Evolutionary conservation across 2,888 invertebrate genomes (phyloP).

Genomic region (Cyrtodaria siliqua): DNA sequence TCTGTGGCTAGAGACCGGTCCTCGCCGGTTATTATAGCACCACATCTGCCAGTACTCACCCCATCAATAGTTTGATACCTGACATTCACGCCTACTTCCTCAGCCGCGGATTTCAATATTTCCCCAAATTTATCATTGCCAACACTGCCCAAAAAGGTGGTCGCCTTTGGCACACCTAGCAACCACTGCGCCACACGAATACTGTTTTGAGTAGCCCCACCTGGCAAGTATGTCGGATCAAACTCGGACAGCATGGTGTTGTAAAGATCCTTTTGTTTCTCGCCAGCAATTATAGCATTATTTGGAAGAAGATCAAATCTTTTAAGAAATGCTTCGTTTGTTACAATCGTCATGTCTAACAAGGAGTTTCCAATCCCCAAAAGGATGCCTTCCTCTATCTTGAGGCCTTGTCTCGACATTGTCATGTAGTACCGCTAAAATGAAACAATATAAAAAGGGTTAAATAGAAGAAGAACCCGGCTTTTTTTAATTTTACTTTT

Average conservation of each 20-base stretch:
- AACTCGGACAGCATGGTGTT: conserved; percentile 87
- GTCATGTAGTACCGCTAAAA: conserved; percentile 62
- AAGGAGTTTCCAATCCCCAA: conserved; percentile 98
- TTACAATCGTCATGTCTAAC: conserved; percentile 95
- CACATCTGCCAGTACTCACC: conserved; percentile 96
- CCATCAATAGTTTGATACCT: conserved; percentile 90
- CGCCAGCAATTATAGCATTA: conserved; percentile 97
- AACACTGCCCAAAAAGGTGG: conserved; percentile 97
- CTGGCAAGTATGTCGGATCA: conserved; percentile 93
- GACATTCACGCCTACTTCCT: conserved; percentile 93
- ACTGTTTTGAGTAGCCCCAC: conserved; percentile 98
- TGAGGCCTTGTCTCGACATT: conserved; percentile 48
- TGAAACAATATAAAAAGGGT: conserved; percentile 4
- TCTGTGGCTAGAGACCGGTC: conserved; percentile 98
- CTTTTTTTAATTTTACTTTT: too few relatives aligned
- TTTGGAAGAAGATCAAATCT: conserved; percentile 95
- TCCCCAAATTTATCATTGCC: conserved; percentile 95
- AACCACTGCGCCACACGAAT: conserved; percentile 98
- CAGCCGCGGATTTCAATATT: conserved; percentile 93
- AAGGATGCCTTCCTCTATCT: conserved; percentile 89
- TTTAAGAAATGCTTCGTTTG: conserved; percentile 91
- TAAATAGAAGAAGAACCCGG: neutral
- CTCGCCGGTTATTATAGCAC: conserved; percentile 93
- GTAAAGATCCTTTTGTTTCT: conserved; percentile 92
- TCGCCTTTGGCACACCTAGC: conserved; percentile 91